These are phyloP conservation scores for Pangasius larnaudii DNA, from an alignment of 2,797 vertebrate genomes.

Conservation along the genomic window DNA sequence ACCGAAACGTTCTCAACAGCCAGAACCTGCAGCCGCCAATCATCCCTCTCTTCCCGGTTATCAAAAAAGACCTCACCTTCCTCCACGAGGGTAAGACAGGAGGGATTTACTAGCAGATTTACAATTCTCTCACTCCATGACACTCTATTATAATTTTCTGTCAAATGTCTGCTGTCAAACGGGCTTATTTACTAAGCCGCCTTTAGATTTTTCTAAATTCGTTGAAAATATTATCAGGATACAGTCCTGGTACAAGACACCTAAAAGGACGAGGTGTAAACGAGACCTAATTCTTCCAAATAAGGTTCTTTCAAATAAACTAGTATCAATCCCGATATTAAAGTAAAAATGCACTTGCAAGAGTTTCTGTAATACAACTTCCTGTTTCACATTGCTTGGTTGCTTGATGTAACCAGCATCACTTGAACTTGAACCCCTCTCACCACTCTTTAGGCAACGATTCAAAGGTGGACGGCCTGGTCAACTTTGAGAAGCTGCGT, in stretches of 20 bases:
- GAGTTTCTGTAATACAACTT: not conserved
- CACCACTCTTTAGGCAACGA: conserved; percentile 84
- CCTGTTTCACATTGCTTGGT: not conserved
- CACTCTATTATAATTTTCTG: not conserved
- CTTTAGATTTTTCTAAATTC: no score
- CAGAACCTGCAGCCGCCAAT: conserved; percentile 98
- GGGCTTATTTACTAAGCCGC: no score
- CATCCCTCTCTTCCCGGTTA: conserved; percentile 97
- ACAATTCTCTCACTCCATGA: not conserved
- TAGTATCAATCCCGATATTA: not conserved
- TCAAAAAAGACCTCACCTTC: conserved; percentile 99
- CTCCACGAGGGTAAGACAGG: conserved; percentile 89
- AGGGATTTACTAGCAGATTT: not conserved
- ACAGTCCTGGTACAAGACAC: not conserved
- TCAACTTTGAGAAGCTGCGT: conserved; percentile 98
- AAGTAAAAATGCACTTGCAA: not conserved
- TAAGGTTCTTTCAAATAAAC: not conserved
- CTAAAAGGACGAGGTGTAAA: not conserved
- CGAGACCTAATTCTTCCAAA: no score
- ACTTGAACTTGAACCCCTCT: not conserved
- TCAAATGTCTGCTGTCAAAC: not conserved
- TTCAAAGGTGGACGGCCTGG: conserved; percentile 96
- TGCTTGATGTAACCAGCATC: not conserved
- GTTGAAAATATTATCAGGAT: no score
- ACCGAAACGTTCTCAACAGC: conserved; percentile 96